A percentile compares a stretch with the other conserved stretches of the same genome.
Evolutionary conservation across 2,888 invertebrate genomes (phyloP).

Genomic region (Andrena marginata): DNA sequence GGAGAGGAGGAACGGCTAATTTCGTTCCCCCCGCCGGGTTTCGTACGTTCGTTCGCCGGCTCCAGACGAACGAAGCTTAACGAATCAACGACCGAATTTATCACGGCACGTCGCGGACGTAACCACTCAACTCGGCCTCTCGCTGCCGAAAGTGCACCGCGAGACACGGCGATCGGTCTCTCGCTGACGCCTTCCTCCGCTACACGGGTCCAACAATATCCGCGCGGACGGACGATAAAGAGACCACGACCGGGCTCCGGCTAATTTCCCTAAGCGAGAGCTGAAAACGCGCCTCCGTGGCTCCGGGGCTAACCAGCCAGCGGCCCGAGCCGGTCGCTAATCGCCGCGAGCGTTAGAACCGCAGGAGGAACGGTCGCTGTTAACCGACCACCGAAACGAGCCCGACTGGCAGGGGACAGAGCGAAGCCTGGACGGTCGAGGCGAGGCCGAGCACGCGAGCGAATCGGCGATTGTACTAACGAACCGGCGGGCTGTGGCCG

Average conservation of each 20-base stretch:
- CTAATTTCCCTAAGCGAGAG: slow-evolving; percentile 8
- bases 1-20: slow-evolving; percentile 41
- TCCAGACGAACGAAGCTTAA: slow-evolving; percentile 54
- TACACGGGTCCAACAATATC: slow-evolving; percentile 25
- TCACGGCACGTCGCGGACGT: slow-evolving; percentile 55
- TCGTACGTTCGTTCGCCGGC: slow-evolving; percentile 40
- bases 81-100: slow-evolving; percentile 64
- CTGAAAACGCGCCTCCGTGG: no score
- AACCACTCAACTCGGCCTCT: slow-evolving; percentile 50
- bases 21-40: slow-evolving; percentile 46
- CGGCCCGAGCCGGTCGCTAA: no score
- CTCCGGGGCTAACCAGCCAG: no score
- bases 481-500: slow-evolving; percentile 25
- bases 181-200: slow-evolving; percentile 37
- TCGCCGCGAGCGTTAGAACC: not conserved
- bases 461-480: slow-evolving; percentile 38
- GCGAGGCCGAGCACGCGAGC: slow-evolving; percentile 21
- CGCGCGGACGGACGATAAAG: slow-evolving; percentile 29
- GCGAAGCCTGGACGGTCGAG: not conserved
- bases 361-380: not conserved
- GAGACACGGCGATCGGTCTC: slow-evolving; percentile 47
- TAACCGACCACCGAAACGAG: not conserved
- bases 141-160: slow-evolving; percentile 29
- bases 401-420: not conserved
- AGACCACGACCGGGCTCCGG: not conserved